Conservation (phyloP, 2,888 invertebrate species). For the Dolomedes plantarius region DNA sequence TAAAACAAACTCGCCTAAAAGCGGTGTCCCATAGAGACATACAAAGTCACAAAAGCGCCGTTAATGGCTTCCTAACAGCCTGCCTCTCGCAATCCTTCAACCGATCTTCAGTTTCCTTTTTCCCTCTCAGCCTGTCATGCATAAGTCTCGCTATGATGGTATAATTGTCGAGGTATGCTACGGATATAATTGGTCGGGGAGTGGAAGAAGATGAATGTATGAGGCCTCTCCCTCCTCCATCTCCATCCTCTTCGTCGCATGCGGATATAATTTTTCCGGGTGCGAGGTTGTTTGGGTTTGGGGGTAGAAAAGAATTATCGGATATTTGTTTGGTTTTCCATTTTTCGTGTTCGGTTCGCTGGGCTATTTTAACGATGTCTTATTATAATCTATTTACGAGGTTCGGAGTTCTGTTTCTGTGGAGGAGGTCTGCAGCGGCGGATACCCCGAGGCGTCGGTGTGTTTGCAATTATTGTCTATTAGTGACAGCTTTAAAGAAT, state of each 20-base stretch:
- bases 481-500: neutral
- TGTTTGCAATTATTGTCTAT: conserved; percentile 49
- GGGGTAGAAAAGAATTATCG: conserved; percentile 47
- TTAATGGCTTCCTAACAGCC: conserved; percentile 21
- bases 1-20: neutral
- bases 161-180: conserved; percentile 57
- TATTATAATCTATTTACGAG: conserved; percentile 57
- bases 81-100: conserved; percentile 13
- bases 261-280: conserved; percentile 64
- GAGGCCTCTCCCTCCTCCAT: neutral
- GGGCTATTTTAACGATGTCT: conserved; percentile 70
- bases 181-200: conserved; percentile 57
- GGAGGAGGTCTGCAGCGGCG: neutral
- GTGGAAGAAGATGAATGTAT: neutral
- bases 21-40: neutral
- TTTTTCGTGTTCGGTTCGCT: conserved; percentile 61
- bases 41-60: conserved; percentile 1
- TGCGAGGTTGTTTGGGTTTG: conserved; percentile 47
- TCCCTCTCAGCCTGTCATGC: conserved; percentile 23
- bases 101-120: conserved; percentile 19
- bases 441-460: conserved; percentile 37
- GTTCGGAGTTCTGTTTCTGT: neutral
- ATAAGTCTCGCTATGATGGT: conserved; percentile 35
- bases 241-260: conserved; percentile 9
- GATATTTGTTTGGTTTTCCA: conserved; percentile 62